A percentile compares a stretch with the other conserved stretches of the same genome.
Conservation (phyloP, 2,797 vertebrate species). For the Danio tinwini region DNA sequence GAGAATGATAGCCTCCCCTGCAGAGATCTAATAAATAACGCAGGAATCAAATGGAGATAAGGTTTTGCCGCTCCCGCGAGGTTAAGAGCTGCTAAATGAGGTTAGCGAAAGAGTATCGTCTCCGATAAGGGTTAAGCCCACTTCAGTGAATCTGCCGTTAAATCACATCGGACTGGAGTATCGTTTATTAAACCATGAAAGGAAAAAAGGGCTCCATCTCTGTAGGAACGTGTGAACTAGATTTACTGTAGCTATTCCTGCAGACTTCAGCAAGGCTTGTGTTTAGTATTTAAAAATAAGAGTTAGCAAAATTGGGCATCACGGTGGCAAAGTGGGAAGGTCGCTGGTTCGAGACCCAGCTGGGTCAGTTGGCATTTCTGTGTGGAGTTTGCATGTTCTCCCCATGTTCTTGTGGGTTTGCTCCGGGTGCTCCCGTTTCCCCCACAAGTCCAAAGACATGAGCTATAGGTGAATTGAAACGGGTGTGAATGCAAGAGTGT, state of each 20-base stretch:
- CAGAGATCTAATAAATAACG: slow-evolving; percentile 60
- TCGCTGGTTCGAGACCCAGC: too few relatives aligned
- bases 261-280: background rate
- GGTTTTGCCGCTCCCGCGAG: slow-evolving; percentile 44
- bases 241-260: background rate
- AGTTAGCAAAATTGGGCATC: too few relatives aligned
- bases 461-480: too few relatives aligned
- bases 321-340: too few relatives aligned
- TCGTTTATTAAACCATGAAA: slow-evolving; percentile 8
- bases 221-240: background rate
- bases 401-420: too few relatives aligned
- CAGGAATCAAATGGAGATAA: slow-evolving; percentile 45
- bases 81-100: slow-evolving; percentile 57
- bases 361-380: too few relatives aligned
- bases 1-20: slow-evolving; percentile 51
- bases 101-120: slow-evolving; percentile 46
- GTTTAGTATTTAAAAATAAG: too few relatives aligned
- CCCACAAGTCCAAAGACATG: too few relatives aligned
- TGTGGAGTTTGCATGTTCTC: too few relatives aligned
- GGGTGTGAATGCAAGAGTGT: too few relatives aligned
- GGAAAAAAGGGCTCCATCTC: background rate
- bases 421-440: too few relatives aligned
- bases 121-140: slow-evolving; percentile 44
- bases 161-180: slow-evolving; percentile 36
- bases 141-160: slow-evolving; percentile 24